Conservation (phyloP, 2,888 invertebrate genomes). For the Scaptomyza polygonia region DNA sequence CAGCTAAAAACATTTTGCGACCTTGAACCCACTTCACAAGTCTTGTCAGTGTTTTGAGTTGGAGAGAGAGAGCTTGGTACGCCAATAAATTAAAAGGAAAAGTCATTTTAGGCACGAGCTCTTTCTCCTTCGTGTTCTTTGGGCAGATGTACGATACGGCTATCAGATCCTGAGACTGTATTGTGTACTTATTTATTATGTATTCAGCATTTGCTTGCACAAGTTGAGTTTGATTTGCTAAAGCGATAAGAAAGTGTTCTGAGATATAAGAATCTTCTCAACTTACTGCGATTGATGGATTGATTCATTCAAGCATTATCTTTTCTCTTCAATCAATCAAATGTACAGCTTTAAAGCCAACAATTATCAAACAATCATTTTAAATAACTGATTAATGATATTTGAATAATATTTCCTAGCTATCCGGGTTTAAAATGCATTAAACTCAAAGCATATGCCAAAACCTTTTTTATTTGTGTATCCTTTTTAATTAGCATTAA, state of each 20-base stretch:
- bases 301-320: too few species aligned
- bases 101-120: neutral
- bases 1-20: constrained; percentile 43
- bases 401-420: too few species aligned
- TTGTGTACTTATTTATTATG: constrained; percentile 7
- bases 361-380: too few species aligned
- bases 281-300: too few species aligned
- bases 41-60: neutral
- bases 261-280: neutral
- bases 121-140: neutral
- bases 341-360: too few species aligned
- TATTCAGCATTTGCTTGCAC: neutral
- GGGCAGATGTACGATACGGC: neutral
- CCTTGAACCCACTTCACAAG: constrained; percentile 26
- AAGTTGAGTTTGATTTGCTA: neutral
- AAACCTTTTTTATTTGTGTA: too few species aligned
- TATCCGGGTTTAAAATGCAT: too few species aligned
- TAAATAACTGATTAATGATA: too few species aligned
- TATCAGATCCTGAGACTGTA: constrained; percentile 11
- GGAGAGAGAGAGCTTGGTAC: neutral
- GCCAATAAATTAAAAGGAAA: constrained; percentile 4
- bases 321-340: too few species aligned
- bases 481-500: neutral
- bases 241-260: neutral
- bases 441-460: too few species aligned